Percentiles rank a stretch among this genome's conserved stretches.
These are phyloP conservation scores for Willisornis vidua DNA, from an alignment of 2,113 vertebrate species.

Conservation along the genomic window DNA sequence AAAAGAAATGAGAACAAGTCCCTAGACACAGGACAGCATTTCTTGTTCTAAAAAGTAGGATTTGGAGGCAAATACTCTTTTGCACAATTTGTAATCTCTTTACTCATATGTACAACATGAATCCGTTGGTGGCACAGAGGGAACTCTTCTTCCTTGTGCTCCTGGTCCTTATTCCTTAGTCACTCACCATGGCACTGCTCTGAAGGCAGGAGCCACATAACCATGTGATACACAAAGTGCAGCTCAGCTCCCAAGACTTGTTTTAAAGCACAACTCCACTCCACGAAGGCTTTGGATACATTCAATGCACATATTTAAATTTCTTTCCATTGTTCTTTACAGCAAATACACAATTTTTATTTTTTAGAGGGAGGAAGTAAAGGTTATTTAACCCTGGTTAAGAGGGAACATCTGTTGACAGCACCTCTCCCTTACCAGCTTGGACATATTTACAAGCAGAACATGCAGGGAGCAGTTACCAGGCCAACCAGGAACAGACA, in stretches of 20 bases:
- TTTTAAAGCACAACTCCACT: background rate
- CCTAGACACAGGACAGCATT: background rate
- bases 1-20: background rate
- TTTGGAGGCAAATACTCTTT: background rate
- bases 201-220: background rate
- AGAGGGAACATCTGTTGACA: background rate
- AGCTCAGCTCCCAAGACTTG: background rate
- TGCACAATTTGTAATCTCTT: background rate
- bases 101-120: background rate
- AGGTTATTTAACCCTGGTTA: background rate
- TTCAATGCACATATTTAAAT: background rate
- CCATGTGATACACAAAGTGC: background rate
- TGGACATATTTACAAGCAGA: background rate
- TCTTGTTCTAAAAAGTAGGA: background rate
- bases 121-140: background rate
- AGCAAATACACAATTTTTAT: background rate
- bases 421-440: background rate
- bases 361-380: background rate
- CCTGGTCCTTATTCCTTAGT: background rate
- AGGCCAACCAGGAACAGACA: background rate
- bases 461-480: background rate
- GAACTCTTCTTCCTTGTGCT: background rate
- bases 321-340: background rate
- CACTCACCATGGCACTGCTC: background rate
- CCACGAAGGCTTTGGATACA: rapidly evolving